Conservation (phyloP, 2,888 invertebrate species). For the Phaedon cochleariae region DNA sequence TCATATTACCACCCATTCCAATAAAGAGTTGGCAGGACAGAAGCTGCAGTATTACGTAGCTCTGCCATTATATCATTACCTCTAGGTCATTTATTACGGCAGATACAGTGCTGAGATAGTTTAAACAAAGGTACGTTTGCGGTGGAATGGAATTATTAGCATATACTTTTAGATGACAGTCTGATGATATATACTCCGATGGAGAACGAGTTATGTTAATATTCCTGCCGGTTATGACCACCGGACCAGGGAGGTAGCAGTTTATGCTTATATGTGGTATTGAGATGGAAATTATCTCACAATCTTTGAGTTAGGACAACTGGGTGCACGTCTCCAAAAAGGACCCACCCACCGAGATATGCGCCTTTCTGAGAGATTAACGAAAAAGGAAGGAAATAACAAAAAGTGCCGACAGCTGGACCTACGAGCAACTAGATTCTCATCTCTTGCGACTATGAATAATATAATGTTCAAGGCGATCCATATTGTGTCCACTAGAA, state of each 20-base stretch:
- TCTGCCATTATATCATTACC: constrained; percentile 51
- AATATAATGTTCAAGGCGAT: too few species aligned
- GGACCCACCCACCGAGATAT: constrained; percentile 43
- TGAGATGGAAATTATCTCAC: constrained; percentile 46
- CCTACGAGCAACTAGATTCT: neutral
- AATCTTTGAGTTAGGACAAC: constrained; percentile 30
- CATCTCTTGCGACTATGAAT: too few species aligned
- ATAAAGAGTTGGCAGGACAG: constrained; percentile 38
- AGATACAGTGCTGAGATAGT: constrained; percentile 52
- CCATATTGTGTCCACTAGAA: too few species aligned
- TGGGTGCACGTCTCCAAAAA: constrained; percentile 31
- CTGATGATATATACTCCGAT: constrained; percentile 61
- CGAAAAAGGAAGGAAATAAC: constrained; percentile 25
- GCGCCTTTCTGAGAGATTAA: constrained; percentile 37
- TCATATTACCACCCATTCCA: constrained; percentile 38
- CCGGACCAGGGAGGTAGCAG: constrained; percentile 56
- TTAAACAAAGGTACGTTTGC: constrained; percentile 61
- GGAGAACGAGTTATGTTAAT: constrained; percentile 63
- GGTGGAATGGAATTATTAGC: constrained; percentile 61
- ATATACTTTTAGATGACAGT: constrained; percentile 63
- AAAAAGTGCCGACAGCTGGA: neutral
- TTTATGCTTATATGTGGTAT: constrained; percentile 61
- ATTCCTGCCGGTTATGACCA: constrained; percentile 54
- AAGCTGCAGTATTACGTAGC: constrained; percentile 52
- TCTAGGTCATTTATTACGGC: constrained; percentile 52